A percentile compares a stretch with the other conserved stretches of the same genome.
phyloP scores from a whole-genome alignment of 2,888 invertebrate genomes.

The Spicauda simplicius region DNA sequence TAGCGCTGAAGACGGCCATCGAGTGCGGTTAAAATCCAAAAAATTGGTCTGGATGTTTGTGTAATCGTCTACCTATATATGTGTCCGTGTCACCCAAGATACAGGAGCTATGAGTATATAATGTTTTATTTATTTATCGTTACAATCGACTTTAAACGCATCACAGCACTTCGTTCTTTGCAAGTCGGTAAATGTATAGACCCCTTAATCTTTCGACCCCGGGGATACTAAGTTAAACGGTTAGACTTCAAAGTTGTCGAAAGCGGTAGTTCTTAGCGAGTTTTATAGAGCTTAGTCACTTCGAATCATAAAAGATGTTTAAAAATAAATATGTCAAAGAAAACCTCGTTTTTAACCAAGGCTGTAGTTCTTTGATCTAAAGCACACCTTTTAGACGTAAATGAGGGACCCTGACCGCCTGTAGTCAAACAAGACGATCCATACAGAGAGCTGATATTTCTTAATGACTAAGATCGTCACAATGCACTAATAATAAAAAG shows the following conservation, averaged over 20 bases:
- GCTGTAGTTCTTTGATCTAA: conserved; percentile 23
- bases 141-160: no score
- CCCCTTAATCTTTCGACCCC: background rate
- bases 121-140: no score
- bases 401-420: conserved; percentile 33
- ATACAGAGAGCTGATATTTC: conserved; percentile 13
- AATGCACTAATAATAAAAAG: background rate
- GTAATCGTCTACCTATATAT: no score
- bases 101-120: no score
- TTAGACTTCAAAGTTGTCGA: background rate
- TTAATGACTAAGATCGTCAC: background rate
- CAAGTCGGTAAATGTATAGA: background rate
- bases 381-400: conserved; percentile 26
- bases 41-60: no score
- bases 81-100: no score
- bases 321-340: conserved; percentile 25
- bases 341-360: conserved; percentile 28
- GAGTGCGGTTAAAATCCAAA: no score
- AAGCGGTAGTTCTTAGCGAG: background rate
- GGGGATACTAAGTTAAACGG: conserved; percentile 1
- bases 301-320: conserved; percentile 9
- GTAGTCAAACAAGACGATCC: conserved; percentile 6
- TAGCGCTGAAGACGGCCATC: no score
- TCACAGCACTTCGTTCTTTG: no score
- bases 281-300: conserved; percentile 4